phyloP scores from a whole-genome alignment of 92 coral and sea anemone species.

The Siderastrea siderea region DNA sequence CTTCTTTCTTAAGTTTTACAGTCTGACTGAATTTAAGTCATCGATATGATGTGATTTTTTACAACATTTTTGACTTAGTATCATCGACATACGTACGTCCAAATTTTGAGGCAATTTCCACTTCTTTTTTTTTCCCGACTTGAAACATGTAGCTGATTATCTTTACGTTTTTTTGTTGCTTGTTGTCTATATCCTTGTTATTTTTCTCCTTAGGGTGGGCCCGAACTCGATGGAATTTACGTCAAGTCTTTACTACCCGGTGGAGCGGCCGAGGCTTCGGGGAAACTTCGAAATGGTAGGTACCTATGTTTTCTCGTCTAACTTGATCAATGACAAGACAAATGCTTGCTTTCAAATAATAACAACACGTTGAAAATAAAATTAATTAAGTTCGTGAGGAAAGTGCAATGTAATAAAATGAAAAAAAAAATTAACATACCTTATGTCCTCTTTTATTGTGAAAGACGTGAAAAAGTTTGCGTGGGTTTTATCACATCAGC shows the following conservation, averaged over 20 bases:
- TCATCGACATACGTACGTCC: background rate
- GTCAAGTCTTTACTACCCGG: slow-evolving; percentile 96
- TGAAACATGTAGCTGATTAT: background rate
- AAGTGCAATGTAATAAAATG: background rate
- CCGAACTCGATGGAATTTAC: slow-evolving; percentile 96
- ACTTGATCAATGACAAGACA: background rate
- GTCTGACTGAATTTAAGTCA: background rate
- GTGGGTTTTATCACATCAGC: background rate
- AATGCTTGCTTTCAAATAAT: slow-evolving; percentile 10
- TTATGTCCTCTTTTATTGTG: background rate
- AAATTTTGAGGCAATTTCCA: background rate
- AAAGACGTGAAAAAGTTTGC: background rate
- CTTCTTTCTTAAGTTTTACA: background rate
- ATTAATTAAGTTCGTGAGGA: slow-evolving; percentile 9
- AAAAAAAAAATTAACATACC: slow-evolving; percentile 11
- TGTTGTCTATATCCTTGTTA: background rate
- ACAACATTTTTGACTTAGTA: slow-evolving; percentile 21
- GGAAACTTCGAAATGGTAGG: slow-evolving; percentile 88
- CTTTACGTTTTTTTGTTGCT: slow-evolving; percentile 1
- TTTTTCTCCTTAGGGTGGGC: slow-evolving; percentile 82
- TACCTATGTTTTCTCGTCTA: background rate
- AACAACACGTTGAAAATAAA: slow-evolving; percentile 4
- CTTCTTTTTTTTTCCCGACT: background rate
- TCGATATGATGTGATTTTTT: slow-evolving; percentile 5
- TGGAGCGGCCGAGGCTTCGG: slow-evolving; percentile 98